Evolutionary conservation across 2,888 invertebrate species (phyloP).

Genomic region (Epinotia bilunana): DNA sequence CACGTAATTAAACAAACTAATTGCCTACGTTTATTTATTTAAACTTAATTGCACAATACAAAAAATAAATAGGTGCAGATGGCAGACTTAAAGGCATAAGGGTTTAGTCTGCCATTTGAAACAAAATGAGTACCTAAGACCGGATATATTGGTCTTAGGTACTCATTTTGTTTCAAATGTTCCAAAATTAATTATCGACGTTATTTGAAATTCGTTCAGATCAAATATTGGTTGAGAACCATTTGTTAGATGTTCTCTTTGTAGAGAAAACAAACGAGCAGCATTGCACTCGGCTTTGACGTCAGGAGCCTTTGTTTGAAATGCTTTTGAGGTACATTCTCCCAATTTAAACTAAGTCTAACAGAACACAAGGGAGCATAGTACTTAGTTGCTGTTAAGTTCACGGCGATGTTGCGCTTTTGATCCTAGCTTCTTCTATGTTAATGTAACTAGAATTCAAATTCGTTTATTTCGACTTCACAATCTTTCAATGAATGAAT

Average conservation of each 20-base stretch:
- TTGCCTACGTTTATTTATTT: too few relatives aligned
- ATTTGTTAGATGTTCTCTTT: constrained; percentile 38
- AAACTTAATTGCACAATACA: too few relatives aligned
- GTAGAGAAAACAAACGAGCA: constrained; percentile 40
- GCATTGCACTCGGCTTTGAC: constrained; percentile 35
- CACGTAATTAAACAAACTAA: too few relatives aligned
- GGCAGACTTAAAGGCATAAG: too few relatives aligned
- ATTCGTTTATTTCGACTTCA: neutral
- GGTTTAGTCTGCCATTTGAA: too few relatives aligned
- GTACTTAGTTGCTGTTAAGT: constrained; percentile 13
- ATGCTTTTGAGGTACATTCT: constrained; percentile 48
- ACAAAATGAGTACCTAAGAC: neutral
- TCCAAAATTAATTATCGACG: constrained; percentile 14
- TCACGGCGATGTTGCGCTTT: constrained; percentile 10
- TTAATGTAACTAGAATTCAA: neutral
- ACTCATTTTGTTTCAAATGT: too few relatives aligned
- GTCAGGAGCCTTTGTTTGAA: constrained; percentile 49
- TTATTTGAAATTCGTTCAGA: constrained; percentile 12
- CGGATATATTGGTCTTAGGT: too few relatives aligned
- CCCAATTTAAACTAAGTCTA: constrained; percentile 47
- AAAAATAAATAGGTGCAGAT: too few relatives aligned
- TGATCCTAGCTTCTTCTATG: neutral
- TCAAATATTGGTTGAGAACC: constrained; percentile 40
- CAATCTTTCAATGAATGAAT: neutral
- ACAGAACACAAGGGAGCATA: constrained; percentile 35